Conservation (phyloP, 2,797 vertebrate species). For the Cygnus olor region DNA sequence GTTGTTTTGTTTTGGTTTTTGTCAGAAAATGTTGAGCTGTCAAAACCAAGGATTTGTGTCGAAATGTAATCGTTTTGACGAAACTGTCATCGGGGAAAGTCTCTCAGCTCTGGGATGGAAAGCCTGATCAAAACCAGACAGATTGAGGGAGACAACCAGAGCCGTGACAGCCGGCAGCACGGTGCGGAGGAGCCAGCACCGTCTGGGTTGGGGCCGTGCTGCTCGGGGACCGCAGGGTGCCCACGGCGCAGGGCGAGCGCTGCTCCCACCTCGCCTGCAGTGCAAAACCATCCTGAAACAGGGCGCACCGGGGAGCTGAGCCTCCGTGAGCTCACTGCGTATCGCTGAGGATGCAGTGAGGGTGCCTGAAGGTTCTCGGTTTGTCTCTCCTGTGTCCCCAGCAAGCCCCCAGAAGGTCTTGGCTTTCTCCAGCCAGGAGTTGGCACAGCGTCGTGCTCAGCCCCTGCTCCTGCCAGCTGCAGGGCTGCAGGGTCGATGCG, state of each 20-base stretch:
- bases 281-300: rapidly evolving
- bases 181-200: not conserved
- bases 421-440: not conserved
- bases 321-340: rapidly evolving
- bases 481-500: not conserved
- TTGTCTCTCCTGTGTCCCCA: not conserved
- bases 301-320: rapidly evolving
- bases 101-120: conserved; percentile 43
- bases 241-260: rapidly evolving
- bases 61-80: conserved; percentile 61
- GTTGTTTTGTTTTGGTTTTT: conserved; percentile 67
- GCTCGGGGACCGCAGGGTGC: rapidly evolving
- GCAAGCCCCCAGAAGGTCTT: not conserved
- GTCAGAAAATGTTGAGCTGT: conserved; percentile 65
- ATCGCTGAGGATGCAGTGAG: rapidly evolving
- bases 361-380: not conserved
- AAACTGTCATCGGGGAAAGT: conserved; percentile 58
- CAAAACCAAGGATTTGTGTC: conserved; percentile 33
- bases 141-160: not conserved
- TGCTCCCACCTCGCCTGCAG: not conserved
- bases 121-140: conserved; percentile 65
- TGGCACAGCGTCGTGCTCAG: not conserved
- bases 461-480: not conserved
- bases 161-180: not conserved
- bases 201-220: rapidly evolving